phyloP scores from a whole-genome alignment of 2,113 vertebrate species.

The Isichthys henryi region DNA sequence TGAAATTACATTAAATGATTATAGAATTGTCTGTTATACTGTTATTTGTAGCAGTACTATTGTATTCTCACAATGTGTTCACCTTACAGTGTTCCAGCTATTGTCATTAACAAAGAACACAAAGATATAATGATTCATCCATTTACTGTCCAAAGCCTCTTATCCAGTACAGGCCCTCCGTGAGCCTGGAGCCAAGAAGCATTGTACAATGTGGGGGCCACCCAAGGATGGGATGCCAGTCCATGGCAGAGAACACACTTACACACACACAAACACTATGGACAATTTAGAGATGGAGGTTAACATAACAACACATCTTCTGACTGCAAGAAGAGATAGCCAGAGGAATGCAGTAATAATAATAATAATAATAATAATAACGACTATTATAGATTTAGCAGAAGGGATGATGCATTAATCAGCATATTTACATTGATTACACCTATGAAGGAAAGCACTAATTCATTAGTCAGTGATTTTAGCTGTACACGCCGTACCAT shows the following conservation, averaged over 20 bases:
- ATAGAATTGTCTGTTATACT: not conserved
- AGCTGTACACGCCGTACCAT: not conserved
- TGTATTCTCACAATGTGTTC: not conserved
- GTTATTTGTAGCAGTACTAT: not conserved
- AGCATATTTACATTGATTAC: not conserved
- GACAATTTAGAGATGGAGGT: not conserved
- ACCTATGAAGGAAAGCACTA: not conserved
- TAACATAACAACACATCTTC: not conserved
- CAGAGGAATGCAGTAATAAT: not conserved
- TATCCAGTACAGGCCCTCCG: not conserved
- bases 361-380: not conserved
- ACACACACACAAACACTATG: not conserved
- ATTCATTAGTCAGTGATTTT: not conserved
- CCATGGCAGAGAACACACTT: not conserved
- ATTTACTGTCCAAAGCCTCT: not conserved
- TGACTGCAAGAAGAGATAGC: not conserved
- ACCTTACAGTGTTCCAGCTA: not conserved
- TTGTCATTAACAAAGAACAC: not conserved
- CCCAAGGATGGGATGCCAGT: not conserved
- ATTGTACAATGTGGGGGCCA: not conserved
- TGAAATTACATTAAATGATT: not conserved
- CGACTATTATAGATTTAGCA: not conserved
- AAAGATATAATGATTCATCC: not conserved
- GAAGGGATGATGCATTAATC: not conserved
- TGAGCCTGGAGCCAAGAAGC: not conserved